Evolutionary conservation across 92 coral and sea anemone genomes (phyloP).

Genomic region (Epizoanthus fatuus): DNA sequence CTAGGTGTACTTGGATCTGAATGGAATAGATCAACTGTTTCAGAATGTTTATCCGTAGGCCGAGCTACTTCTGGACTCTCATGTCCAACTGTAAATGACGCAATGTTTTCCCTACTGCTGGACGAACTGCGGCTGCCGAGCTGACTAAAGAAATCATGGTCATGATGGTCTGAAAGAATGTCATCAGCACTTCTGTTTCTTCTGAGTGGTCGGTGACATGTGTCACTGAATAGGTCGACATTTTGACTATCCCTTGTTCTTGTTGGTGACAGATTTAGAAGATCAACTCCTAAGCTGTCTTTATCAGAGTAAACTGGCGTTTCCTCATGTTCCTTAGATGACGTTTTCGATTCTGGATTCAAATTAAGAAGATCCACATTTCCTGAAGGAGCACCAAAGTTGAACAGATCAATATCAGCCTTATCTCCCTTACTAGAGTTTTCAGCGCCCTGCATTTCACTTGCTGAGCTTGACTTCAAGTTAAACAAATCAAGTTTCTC

Average conservation of each 20-base stretch:
- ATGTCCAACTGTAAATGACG: slow-evolving; percentile 54
- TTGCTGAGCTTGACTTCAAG: slow-evolving; percentile 42
- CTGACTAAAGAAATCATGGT: slow-evolving; percentile 87
- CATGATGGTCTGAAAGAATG: slow-evolving; percentile 72
- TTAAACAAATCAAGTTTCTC: slow-evolving; percentile 77
- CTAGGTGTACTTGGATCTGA: slow-evolving; percentile 22
- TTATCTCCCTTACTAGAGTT: background rate
- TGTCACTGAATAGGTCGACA: slow-evolving; percentile 83
- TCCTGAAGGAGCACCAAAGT: slow-evolving; percentile 40
- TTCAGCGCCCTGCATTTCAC: slow-evolving; percentile 11
- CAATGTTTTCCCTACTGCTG: slow-evolving; percentile 79
- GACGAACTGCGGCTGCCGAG: slow-evolving; percentile 84
- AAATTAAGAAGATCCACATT: slow-evolving; percentile 29
- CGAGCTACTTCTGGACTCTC: background rate
- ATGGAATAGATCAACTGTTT: slow-evolving; percentile 67
- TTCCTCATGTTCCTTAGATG: slow-evolving; percentile 44
- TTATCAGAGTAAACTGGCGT: slow-evolving; percentile 72
- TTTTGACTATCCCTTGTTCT: slow-evolving; percentile 79
- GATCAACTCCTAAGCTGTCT: slow-evolving; percentile 32
- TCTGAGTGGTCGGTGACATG: slow-evolving; percentile 67
- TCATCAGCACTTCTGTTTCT: slow-evolving; percentile 95
- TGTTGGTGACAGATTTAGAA: slow-evolving; percentile 31
- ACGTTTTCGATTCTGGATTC: background rate
- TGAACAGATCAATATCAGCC: slow-evolving; percentile 51
- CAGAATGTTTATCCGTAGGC: slow-evolving; percentile 21